Base-by-base conservation (phyloP, 2,888 invertebrate species). In the Macrophya alboannulata region DNA sequence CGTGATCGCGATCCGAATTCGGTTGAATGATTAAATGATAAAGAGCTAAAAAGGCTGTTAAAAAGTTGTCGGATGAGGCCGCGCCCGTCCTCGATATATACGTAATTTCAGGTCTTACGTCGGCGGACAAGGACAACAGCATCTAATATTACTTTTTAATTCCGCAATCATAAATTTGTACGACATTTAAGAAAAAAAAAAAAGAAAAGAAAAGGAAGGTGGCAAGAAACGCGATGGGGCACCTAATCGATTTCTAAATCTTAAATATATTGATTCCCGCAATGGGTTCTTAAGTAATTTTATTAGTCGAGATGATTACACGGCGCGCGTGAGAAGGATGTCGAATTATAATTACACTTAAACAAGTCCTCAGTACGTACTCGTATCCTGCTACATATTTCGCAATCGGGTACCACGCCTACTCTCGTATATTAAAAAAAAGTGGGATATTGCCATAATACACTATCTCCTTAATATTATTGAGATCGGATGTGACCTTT, bases 401-500 rank as follows among this genome's bases (percentile, higher is more conserved):
- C 45, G 83, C 68, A 83, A 83, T 48, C 68, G 17, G 40, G 31
- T 10, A 51, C 83, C 83, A 68, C 83, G 83, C 83, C 83, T 81
- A 81, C 62, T 45, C 68, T 48, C 17, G 9, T 8, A 3, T 40
- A 51, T 48, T 25, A 83, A 43, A 40, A 43, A 40, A 43, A 62
- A n/a, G 21, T 81, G 25, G 43, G 2, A 62, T 81, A 81, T 62
- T 62, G 40, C 43, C 51, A 10, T 37, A 25, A 37, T 25, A 48
- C 21, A 79, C 59, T 59, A 21, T 81, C 81, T 62, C 81, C 15
- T 25, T 21, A 12, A 43, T 62, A 43, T 81, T 62, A 43, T 81
- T 12, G 40, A 62, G 59, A 81, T 81, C 81, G 81, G 81, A 81
- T 62, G 51, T 83, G 83, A 83, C 83, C 83, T 83, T 83, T 83